Percentiles rank a stretch among this genome's conserved stretches.
phyloP scores from a whole-genome alignment of 2,888 invertebrate species.

The Orthonychiurus folsomi region DNA sequence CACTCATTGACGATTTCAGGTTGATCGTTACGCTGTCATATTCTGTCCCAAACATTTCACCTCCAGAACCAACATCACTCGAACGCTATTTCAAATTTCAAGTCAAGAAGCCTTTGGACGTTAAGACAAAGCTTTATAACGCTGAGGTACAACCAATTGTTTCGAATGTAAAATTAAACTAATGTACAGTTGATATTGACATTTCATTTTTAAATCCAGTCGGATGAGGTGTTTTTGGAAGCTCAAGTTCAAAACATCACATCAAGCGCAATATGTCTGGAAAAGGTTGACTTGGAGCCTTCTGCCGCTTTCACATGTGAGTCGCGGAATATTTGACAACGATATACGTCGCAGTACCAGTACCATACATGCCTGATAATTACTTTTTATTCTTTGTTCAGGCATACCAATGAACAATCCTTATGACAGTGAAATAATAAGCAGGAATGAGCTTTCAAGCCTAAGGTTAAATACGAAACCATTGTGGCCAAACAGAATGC shows the following conservation, averaged over 20 bases:
- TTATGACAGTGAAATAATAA: not conserved
- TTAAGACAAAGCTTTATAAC: slow-evolving; percentile 96
- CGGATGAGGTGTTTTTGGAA: slow-evolving; percentile 63
- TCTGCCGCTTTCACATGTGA: slow-evolving; percentile 73
- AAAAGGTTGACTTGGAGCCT: slow-evolving; percentile 87
- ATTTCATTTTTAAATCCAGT: slow-evolving; percentile 44
- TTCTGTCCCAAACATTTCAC: slow-evolving; percentile 43
- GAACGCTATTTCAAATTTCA: slow-evolving; percentile 97
- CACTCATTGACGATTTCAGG: slow-evolving; percentile 48
- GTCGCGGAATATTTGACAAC: no score
- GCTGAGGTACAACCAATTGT: slow-evolving; percentile 58
- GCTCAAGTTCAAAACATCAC: slow-evolving; percentile 89
- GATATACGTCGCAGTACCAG: not conserved
- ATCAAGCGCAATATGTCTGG: slow-evolving; percentile 80
- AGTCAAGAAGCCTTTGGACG: slow-evolving; percentile 94
- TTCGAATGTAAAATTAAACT: no score
- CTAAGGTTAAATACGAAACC: slow-evolving; percentile 15
- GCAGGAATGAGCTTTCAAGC: not conserved
- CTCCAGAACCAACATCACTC: slow-evolving; percentile 64
- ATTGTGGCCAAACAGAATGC: slow-evolving; percentile 44
- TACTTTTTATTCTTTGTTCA: slow-evolving; percentile 2
- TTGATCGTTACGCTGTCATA: slow-evolving; percentile 94
- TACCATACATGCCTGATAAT: not conserved
- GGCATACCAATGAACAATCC: slow-evolving; percentile 5
- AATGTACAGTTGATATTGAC: not conserved